Evolutionary conservation across 1,140 invertebrate genomes (phyloP).

Genomic region (Nomia melanderi): DNA sequence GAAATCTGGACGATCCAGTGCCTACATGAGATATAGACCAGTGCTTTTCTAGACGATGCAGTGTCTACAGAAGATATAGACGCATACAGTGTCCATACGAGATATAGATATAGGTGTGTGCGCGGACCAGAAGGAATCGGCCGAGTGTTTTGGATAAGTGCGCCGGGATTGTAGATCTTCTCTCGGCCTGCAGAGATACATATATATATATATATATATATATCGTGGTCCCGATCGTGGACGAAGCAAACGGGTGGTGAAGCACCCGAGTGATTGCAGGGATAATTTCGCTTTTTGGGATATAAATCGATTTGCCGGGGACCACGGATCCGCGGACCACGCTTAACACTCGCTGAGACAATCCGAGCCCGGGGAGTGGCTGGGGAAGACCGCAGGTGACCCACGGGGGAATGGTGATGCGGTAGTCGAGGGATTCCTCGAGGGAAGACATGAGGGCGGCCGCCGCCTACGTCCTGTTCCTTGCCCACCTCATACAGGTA

Average conservation of each 20-base stretch:
- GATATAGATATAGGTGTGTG: slow-evolving; percentile 62
- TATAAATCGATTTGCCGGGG: too few relatives aligned
- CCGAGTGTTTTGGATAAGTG: slow-evolving; percentile 59
- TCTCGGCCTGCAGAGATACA: too few relatives aligned
- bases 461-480: slow-evolving; percentile 80
- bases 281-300: slow-evolving; percentile 20
- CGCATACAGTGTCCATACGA: too few relatives aligned
- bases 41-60: too few relatives aligned
- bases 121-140: slow-evolving; percentile 51
- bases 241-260: slow-evolving; percentile 51
- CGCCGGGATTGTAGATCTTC: too few relatives aligned
- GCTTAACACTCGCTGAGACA: neutral
- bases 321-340: slow-evolving; percentile 3
- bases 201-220: too few relatives aligned
- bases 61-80: too few relatives aligned
- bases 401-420: slow-evolving; percentile 78
- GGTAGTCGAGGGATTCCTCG: slow-evolving; percentile 79
- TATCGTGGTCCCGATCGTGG: slow-evolving; percentile 26
- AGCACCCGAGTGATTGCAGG: slow-evolving; percentile 41
- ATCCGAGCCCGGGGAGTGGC: slow-evolving; percentile 34
- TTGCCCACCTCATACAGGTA: slow-evolving; percentile 81
- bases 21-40: too few relatives aligned
- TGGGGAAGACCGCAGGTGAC: slow-evolving; percentile 43
- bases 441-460: slow-evolving; percentile 82
- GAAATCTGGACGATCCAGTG: too few relatives aligned